Percentiles rank a stretch among this genome's conserved stretches.
Conservation (phyloP, 2,888 invertebrate genomes). For the Drosophila nr. medialis region DNA sequence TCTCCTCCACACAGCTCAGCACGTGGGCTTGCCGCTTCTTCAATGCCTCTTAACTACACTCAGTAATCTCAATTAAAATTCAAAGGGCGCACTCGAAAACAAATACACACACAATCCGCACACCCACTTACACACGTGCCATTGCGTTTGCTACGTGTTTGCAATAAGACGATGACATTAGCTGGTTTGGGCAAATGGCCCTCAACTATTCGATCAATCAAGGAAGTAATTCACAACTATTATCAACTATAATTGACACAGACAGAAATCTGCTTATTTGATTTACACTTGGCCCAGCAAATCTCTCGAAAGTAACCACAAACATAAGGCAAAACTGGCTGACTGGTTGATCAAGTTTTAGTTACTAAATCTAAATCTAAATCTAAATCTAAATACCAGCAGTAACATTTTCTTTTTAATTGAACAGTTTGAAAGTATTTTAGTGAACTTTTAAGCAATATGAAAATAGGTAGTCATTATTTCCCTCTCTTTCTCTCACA, state of each 20-base stretch:
- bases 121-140: background rate
- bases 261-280: background rate
- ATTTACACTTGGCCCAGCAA: background rate
- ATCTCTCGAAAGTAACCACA: background rate
- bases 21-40: slow-evolving; percentile 22
- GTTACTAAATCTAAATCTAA: background rate
- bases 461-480: background rate
- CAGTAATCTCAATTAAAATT: slow-evolving; percentile 47
- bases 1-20: background rate
- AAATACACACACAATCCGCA: background rate
- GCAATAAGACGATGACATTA: background rate
- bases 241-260: background rate
- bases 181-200: background rate
- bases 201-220: background rate
- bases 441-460: background rate
- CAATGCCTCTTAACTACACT: slow-evolving; percentile 42
- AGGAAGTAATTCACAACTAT: background rate
- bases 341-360: background rate
- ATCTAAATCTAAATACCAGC: background rate
- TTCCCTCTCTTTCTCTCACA: background rate
- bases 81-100: slow-evolving; percentile 23
- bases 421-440: background rate
- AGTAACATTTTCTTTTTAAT: background rate
- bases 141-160: slow-evolving; percentile 1
- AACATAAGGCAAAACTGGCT: background rate